These are phyloP conservation scores for Liasis olivaceus DNA, from an alignment of 2,797 vertebrate genomes.

Conservation along the genomic window DNA sequence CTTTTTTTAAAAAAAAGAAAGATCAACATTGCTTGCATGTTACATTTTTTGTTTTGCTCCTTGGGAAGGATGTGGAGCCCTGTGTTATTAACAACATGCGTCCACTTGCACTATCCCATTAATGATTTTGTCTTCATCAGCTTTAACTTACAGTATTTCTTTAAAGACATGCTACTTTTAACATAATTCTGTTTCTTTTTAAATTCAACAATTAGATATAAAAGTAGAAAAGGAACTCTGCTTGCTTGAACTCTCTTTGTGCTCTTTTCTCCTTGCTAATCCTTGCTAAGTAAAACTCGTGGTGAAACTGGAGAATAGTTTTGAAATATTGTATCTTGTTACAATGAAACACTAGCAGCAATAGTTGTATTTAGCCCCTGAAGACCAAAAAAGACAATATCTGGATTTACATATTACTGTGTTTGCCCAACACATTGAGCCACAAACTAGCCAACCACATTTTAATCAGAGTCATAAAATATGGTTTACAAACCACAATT, in stretches of 20 bases:
- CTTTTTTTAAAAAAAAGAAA: constrained; percentile 58
- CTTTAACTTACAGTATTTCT: constrained; percentile 53
- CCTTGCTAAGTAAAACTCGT: constrained; percentile 50
- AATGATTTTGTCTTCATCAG: constrained; percentile 45
- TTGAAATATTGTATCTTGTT: constrained; percentile 16
- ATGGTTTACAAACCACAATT: background rate
- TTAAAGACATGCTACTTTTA: constrained; percentile 36
- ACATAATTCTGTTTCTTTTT: constrained; percentile 51
- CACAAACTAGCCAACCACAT: background rate
- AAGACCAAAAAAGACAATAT: background rate
- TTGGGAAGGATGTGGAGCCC: constrained; percentile 66
- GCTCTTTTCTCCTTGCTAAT: constrained; percentile 57
- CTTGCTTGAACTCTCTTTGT: constrained; percentile 47
- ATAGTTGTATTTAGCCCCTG: background rate
- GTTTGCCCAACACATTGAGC: background rate
- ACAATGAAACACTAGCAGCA: background rate
- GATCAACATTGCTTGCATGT: constrained; percentile 79
- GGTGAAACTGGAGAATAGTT: constrained; percentile 40
- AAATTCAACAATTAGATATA: constrained; percentile 22
- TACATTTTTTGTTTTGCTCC: constrained; percentile 63
- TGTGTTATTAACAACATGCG: constrained; percentile 65
- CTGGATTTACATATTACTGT: background rate
- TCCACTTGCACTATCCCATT: constrained; percentile 72
- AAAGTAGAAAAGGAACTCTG: constrained; percentile 52
- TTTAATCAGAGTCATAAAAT: background rate